Percentiles rank a stretch among this genome's conserved stretches.
These are phyloP conservation scores for Sylvilagus floridanus DNA, from an alignment of 2,797 vertebrate genomes.

Conservation along the genomic window DNA sequence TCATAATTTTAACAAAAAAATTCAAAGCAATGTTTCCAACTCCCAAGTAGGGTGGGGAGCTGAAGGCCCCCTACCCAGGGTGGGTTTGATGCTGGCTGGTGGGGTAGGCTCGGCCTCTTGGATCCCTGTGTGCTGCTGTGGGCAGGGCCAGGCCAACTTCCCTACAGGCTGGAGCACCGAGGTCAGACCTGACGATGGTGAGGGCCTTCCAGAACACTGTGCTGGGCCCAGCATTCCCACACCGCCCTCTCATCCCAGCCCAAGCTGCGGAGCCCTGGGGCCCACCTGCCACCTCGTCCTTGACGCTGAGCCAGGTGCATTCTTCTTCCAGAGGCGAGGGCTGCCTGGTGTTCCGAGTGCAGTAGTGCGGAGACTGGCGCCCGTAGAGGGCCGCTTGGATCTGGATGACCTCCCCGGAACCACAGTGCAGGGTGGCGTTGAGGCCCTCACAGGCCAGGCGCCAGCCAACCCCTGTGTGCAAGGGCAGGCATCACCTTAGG, in stretches of 20 bases:
- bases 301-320: constrained; percentile 93
- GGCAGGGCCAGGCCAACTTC: background rate
- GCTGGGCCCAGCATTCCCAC: too few species aligned
- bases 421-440: constrained; percentile 94
- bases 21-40: background rate
- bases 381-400: constrained; percentile 93
- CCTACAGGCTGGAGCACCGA: background rate
- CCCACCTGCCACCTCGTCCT: constrained; percentile 93
- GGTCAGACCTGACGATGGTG: background rate
- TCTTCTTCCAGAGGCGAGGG: constrained; percentile 85
- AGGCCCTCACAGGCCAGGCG: constrained; percentile 92
- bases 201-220: background rate
- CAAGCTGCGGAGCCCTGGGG: background rate
- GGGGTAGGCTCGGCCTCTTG: background rate
- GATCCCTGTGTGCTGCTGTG: background rate
- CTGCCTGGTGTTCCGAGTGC: constrained; percentile 79
- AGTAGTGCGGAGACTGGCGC: constrained; percentile 92
- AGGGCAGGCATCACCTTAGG: background rate
- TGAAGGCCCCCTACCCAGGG: background rate
- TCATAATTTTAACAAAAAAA: background rate
- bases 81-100: background rate
- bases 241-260: background rate
- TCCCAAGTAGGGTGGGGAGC: background rate
- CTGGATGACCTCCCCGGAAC: constrained; percentile 94
- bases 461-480: constrained; percentile 88